These are phyloP conservation scores for Phoronis australis DNA, from an alignment of 2,888 invertebrate species.

Conservation along the genomic window DNA sequence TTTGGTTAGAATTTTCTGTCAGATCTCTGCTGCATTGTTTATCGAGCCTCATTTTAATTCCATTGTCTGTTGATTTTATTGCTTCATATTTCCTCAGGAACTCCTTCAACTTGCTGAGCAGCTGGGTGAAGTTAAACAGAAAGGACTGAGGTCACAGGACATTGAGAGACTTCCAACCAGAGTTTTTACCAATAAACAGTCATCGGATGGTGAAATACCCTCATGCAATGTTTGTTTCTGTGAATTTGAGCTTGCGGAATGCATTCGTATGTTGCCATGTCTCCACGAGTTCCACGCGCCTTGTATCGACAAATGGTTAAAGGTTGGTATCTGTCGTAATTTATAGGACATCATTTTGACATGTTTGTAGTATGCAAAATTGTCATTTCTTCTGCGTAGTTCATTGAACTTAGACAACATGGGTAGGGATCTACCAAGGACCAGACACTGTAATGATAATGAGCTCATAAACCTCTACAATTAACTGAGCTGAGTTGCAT, in stretches of 20 bases:
- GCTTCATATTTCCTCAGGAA: too few relatives aligned
- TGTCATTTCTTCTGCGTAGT: too few relatives aligned
- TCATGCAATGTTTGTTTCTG: slow-evolving; percentile 43
- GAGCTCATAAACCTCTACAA: too few relatives aligned
- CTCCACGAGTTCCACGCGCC: slow-evolving; percentile 41
- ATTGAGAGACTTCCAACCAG: slow-evolving; percentile 20
- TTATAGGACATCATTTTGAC: background rate
- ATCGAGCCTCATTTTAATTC: too few relatives aligned
- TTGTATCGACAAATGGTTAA: slow-evolving; percentile 46
- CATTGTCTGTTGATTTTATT: too few relatives aligned
- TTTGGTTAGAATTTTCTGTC: too few relatives aligned
- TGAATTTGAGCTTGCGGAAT: slow-evolving; percentile 36
- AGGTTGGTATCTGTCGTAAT: slow-evolving; percentile 19
- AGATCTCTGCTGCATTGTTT: too few relatives aligned
- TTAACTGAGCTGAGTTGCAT: too few relatives aligned
- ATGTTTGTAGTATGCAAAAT: background rate
- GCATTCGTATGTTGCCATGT: slow-evolving; percentile 38
- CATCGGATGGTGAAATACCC: slow-evolving; percentile 8
- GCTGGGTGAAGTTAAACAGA: slow-evolving; percentile 26
- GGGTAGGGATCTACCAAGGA: too few relatives aligned
- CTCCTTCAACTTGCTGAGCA: slow-evolving; percentile 26
- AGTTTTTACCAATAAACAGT: slow-evolving; percentile 13
- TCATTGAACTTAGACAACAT: too few relatives aligned
- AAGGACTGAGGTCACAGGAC: slow-evolving; percentile 21
- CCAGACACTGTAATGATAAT: too few relatives aligned